These are phyloP conservation scores for Ecdyonurus torrentis DNA, from an alignment of 2,888 invertebrate genomes.

Conservation along the genomic window DNA sequence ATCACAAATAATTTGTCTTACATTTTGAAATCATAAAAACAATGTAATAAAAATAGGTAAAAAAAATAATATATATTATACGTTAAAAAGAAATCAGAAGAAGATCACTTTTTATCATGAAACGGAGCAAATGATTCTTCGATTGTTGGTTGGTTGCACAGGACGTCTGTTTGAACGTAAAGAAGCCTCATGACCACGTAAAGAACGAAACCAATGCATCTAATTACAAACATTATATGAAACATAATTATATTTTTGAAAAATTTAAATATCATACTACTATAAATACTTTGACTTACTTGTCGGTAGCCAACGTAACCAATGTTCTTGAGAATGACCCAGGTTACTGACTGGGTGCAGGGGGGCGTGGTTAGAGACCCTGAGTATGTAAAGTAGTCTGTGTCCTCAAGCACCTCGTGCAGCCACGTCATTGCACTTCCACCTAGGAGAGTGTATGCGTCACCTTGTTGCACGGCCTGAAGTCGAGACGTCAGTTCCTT, in stretches of 20 bases:
- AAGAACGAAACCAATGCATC: background rate
- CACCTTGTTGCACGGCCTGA: background rate
- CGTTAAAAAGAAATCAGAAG: too few species aligned
- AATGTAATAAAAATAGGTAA: too few species aligned
- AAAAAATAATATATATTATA: too few species aligned
- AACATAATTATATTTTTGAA: background rate
- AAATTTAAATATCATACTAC: background rate
- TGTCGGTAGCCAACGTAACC: background rate
- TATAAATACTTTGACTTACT: background rate
- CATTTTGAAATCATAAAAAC: too few species aligned
- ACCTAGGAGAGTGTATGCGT: background rate
- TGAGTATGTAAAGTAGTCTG: background rate
- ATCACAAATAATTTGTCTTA: too few species aligned
- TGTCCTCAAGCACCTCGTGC: background rate
- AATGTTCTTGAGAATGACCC: background rate
- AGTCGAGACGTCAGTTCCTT: background rate
- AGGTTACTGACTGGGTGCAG: background rate
- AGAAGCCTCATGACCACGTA: background rate
- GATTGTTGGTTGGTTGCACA: background rate
- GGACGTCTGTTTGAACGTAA: background rate
- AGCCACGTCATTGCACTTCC: background rate
- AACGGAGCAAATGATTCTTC: background rate
- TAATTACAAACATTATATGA: background rate
- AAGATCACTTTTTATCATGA: too few species aligned
- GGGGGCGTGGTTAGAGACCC: background rate